phyloP scores from a whole-genome alignment of 2,113 vertebrate species.

The Galeopterus variegatus region DNA sequence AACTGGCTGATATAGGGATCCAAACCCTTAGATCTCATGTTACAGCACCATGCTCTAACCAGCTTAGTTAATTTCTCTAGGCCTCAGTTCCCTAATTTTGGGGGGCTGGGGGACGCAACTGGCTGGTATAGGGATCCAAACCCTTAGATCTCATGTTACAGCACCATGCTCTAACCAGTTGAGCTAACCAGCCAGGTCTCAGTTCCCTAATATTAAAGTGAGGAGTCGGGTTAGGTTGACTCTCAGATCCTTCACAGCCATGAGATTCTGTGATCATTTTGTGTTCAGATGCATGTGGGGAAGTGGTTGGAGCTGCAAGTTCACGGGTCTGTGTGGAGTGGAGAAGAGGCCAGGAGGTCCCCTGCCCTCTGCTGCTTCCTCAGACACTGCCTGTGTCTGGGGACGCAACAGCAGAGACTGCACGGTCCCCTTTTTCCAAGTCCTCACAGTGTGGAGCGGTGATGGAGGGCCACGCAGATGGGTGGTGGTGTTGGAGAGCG shows the following conservation, averaged over 20 bases:
- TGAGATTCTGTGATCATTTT: background rate
- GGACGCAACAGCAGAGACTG: too few relatives aligned
- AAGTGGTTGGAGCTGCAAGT: background rate
- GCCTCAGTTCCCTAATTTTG: background rate
- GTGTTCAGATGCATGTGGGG: fast-evolving
- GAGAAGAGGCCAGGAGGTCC: too few relatives aligned
- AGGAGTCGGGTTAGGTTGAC: fast-evolving
- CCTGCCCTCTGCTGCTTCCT: background rate
- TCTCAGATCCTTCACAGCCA: background rate
- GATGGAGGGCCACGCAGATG: background rate
- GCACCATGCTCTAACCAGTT: background rate
- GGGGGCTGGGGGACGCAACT: too few relatives aligned
- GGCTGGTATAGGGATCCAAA: too few relatives aligned
- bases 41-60: background rate
- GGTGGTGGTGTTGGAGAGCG: background rate
- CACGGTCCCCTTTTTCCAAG: too few relatives aligned
- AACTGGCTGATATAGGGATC: too few relatives aligned
- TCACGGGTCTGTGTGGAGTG: too few relatives aligned
- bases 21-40: too few relatives aligned
- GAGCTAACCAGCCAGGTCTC: background rate
- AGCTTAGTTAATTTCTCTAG: background rate
- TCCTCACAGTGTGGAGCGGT: background rate
- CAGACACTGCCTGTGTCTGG: background rate
- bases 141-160: too few relatives aligned
- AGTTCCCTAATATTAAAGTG: fast-evolving